phyloP scores from a whole-genome alignment of 2,113 vertebrate genomes.

The Tetrax tetrax region DNA sequence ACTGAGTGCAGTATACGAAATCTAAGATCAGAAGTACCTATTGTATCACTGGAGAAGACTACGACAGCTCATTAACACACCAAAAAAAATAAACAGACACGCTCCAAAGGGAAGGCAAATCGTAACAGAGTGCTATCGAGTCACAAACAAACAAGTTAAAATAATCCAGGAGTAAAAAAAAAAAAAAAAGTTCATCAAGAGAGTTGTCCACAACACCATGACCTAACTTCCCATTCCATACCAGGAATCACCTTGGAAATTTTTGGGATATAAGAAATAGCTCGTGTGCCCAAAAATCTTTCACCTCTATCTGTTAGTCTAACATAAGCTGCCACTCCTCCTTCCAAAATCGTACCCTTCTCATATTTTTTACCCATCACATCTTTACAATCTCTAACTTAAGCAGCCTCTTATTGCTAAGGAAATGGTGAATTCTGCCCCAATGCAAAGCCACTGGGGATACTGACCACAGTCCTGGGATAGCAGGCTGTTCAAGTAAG shows the following conservation, averaged over 20 bases:
- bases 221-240: not conserved
- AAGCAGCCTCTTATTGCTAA: not conserved
- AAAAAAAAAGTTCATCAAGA: not conserved
- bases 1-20: not conserved
- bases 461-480: slow-evolving; percentile 79
- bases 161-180: not conserved
- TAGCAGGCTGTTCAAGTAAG: slow-evolving; percentile 72
- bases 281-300: not conserved
- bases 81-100: not conserved
- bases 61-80: not conserved
- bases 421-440: not conserved
- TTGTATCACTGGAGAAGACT: not conserved
- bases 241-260: not conserved
- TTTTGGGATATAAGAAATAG: not conserved
- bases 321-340: not conserved
- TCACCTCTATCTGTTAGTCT: not conserved
- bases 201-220: not conserved
- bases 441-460: not conserved
- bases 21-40: not conserved
- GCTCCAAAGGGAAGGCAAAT: not conserved
- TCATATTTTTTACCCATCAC: not conserved
- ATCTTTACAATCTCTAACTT: not conserved
- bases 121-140: not conserved
- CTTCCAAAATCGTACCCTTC: not conserved
- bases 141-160: not conserved